Conservation (phyloP, 1,140 invertebrate species). For the Cotesia typhae region DNA sequence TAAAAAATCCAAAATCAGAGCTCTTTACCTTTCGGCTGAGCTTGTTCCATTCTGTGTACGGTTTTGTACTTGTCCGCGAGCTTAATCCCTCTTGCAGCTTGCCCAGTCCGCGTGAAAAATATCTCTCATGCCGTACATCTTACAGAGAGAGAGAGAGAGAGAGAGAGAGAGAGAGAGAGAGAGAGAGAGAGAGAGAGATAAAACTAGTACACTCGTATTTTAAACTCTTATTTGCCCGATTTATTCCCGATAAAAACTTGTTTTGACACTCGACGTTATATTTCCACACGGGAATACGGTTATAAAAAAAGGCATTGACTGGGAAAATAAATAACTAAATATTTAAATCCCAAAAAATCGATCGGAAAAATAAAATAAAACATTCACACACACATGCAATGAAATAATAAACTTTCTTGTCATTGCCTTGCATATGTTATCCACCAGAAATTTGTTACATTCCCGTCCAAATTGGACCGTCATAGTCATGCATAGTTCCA, state of each 20-base stretch:
- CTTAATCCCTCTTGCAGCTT: conserved; percentile 31
- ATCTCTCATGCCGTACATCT: conserved; percentile 3
- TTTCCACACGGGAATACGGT: background rate
- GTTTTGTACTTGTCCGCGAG: conserved; percentile 1
- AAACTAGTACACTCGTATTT: conserved; percentile 27
- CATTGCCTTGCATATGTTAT: conserved; percentile 1
- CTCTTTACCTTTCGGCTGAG: background rate
- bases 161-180: conserved; percentile 23
- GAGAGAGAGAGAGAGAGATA: conserved; percentile 20
- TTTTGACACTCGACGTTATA: conserved; percentile 28
- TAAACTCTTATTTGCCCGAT: conserved; percentile 32
- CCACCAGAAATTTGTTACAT: conserved; percentile 28
- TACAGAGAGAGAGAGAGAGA: background rate
- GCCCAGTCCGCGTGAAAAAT: conserved; percentile 33
- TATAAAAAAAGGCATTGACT: background rate
- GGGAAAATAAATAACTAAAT: background rate
- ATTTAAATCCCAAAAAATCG: background rate
- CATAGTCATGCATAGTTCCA: conserved; percentile 27
- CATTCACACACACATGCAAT: no score
- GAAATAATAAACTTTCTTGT: conserved; percentile 25
- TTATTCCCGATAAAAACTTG: conserved; percentile 35
- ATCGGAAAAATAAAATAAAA: conserved; percentile 21
- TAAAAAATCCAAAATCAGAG: no score
- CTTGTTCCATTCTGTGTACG: no score
- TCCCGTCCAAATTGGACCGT: conserved; percentile 19